These are phyloP conservation scores for Tragelaphus strepsiceros DNA, from an alignment of 2,113 vertebrate species.

Conservation along the genomic window DNA sequence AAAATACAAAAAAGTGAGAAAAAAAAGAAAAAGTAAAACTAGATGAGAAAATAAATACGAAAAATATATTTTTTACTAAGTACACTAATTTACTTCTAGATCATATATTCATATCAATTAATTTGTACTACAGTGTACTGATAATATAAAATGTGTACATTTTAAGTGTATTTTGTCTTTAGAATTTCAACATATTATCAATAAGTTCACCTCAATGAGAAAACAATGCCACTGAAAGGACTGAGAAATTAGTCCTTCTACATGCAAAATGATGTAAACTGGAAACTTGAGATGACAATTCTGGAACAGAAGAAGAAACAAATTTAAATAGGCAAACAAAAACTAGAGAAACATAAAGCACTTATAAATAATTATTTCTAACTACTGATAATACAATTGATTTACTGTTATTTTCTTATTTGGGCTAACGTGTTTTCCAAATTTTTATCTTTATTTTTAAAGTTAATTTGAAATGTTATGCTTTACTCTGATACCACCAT, in stretches of 20 bases:
- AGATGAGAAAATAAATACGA: not conserved
- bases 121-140: not conserved
- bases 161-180: not conserved
- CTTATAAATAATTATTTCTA: not conserved
- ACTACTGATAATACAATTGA: not conserved
- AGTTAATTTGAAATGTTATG: not conserved
- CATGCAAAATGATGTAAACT: not conserved
- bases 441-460: not conserved
- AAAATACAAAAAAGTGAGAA: not conserved
- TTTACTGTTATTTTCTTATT: not conserved
- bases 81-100: not conserved
- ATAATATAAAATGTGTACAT: not conserved
- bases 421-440: not conserved
- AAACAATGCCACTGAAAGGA: not conserved
- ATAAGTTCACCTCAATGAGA: not conserved
- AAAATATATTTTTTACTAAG: not conserved
- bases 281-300: not conserved
- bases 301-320: not conserved
- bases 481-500: not conserved
- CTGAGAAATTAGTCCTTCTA: not conserved
- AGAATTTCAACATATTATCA: not conserved
- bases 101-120: not conserved
- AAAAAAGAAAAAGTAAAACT: not conserved
- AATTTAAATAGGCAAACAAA: not conserved
- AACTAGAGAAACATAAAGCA: not conserved